phyloP scores from a whole-genome alignment of 2,888 invertebrate species.

The Pristionchus exspectatus region DNA sequence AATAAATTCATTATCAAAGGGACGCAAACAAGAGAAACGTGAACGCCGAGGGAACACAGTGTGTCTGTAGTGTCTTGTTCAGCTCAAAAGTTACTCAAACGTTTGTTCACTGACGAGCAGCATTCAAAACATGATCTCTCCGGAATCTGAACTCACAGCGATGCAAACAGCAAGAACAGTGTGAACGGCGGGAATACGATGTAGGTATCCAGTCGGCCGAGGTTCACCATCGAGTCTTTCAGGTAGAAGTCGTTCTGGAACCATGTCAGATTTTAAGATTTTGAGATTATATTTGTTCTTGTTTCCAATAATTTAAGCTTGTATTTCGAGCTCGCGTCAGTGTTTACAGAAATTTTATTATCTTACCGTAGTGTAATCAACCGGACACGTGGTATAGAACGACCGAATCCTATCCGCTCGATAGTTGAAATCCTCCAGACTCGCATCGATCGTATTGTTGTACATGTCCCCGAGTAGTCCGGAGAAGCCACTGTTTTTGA shows the following conservation, averaged over 20 bases:
- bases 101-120: too few species aligned
- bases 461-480: conserved; percentile 28
- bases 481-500: conserved; percentile 10
- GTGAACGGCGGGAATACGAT: conserved; percentile 49
- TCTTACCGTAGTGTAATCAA: conserved; percentile 52
- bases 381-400: conserved; percentile 52
- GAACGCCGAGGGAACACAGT: too few species aligned
- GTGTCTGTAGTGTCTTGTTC: too few species aligned
- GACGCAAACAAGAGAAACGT: too few species aligned
- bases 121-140: too few species aligned
- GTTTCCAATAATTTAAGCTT: too few species aligned
- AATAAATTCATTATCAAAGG: too few species aligned
- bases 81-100: too few species aligned
- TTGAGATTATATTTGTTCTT: too few species aligned
- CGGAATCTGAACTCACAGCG: conserved; percentile 20
- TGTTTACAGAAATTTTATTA: too few species aligned
- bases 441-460: conserved; percentile 49
- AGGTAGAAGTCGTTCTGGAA: conserved; percentile 54
- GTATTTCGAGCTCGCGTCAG: too few species aligned
- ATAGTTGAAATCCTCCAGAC: conserved; percentile 50
- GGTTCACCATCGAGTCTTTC: not conserved
- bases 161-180: conserved; percentile 10
- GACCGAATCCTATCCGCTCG: conserved; percentile 18
- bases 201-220: conserved; percentile 46
- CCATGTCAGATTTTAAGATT: too few species aligned